Evolutionary conservation across 2,797 vertebrate genomes (phyloP), one percentile per base, ranked within the genome.

Genomic region (Nyctalus aviator): DNA sequence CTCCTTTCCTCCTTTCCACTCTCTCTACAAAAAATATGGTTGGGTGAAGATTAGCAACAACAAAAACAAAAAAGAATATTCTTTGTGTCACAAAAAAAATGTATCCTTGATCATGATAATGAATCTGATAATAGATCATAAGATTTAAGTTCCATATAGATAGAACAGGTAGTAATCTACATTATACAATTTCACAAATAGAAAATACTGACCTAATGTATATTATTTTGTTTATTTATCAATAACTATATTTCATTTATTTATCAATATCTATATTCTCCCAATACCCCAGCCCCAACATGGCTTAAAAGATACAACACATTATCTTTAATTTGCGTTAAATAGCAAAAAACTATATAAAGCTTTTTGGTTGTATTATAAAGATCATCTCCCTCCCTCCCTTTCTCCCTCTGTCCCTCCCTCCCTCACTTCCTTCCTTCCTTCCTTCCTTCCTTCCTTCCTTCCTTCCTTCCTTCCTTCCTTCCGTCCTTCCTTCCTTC

Each of bases 31-130:
- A 23, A 21, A 21, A 55, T 55, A 23, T 55, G 2, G 2, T 53
- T 55, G 8, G 8, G 53, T 55, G 20, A 55, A 9, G 8, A 55
- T 55, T 21, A 55, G 53, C 53, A 55, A 23, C 53, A 55, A 55
- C 21, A 55, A 53, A 53, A 53, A 20, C 53, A 53, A 55, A 55
- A 55, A 55, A 55, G 20, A 23, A 23, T 55, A 20, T 23, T 23
- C 20, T 55, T 55, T 75, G 3, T 53, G 18, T 87, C 71, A 83
- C 48, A 66, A 35, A 69, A 23, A 96, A 91, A 89, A 94, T 71
- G 10, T 69, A 5, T 59, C 62, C 17, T 79, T 73, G 18, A 13
- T 87, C 25, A 25, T 21, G 0, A 48, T 23, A 73, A 27, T 27
- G 17, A 75, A 59, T 76, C 48, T 91, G 18, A 20, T 17, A 88